Conservation (phyloP, 2,113 vertebrate species). For the Cryptotis parvus region DNA sequence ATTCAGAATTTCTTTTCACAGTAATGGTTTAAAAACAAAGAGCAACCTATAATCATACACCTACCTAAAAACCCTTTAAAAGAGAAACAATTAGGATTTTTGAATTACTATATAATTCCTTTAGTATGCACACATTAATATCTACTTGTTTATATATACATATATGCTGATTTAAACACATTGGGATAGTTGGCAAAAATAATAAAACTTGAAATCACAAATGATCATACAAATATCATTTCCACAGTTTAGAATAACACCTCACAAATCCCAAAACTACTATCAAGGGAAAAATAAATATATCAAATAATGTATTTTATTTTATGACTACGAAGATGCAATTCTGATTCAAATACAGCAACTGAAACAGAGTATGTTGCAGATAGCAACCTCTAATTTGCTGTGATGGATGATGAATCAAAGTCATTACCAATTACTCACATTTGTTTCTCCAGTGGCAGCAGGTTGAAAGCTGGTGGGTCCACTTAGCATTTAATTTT, state of each 20-base stretch:
- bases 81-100: neutral
- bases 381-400: conserved; percentile 14
- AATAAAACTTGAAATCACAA: conserved; percentile 66
- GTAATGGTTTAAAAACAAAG: neutral
- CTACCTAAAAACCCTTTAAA: conserved; percentile 22
- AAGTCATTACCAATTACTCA: neutral
- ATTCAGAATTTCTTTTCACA: conserved; percentile 39
- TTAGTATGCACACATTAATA: neutral
- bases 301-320: conserved; percentile 15
- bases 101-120: neutral
- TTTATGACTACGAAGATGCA: conserved; percentile 36
- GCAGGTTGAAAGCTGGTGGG: neutral
- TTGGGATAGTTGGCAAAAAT: conserved; percentile 14
- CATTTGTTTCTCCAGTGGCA: neutral
- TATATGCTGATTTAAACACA: neutral
- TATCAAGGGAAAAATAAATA: conserved; percentile 22
- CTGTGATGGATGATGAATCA: conserved; percentile 1
- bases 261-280: conserved; percentile 29
- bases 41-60: conserved; percentile 7
- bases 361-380: conserved; percentile 42
- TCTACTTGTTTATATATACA: neutral
- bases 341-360: neutral
- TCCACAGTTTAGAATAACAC: conserved; percentile 4
- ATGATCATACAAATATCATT: conserved; percentile 49
- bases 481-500: neutral